These are phyloP conservation scores for Syrphus vitripennis DNA, from an alignment of 2,888 invertebrate species.

Conservation along the genomic window DNA sequence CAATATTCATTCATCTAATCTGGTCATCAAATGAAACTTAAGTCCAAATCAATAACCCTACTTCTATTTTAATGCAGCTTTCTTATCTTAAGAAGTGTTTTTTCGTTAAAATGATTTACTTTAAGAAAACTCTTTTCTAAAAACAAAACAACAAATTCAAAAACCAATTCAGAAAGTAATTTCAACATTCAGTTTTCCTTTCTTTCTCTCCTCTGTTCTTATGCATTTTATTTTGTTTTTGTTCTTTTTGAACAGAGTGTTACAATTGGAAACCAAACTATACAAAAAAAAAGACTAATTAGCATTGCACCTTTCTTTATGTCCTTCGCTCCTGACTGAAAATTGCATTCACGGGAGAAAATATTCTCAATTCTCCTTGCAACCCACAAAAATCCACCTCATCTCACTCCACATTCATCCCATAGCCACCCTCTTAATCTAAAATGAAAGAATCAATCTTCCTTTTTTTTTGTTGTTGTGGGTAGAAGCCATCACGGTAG, in stretches of 20 bases:
- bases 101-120: not conserved
- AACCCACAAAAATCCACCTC: not conserved
- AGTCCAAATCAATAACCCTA: not conserved
- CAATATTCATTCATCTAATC: too few species aligned
- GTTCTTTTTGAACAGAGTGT: not conserved
- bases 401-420: not conserved
- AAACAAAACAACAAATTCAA: not conserved
- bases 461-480: not conserved
- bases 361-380: conserved; percentile 41
- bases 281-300: conserved; percentile 42
- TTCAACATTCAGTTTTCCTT: conserved; percentile 18
- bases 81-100: not conserved
- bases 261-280: conserved; percentile 29
- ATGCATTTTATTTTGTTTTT: not conserved
- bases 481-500: too few species aligned
- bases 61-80: not conserved
- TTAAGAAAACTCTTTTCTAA: not conserved
- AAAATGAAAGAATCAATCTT: not conserved
- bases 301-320: conserved; percentile 60
- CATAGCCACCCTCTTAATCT: conserved; percentile 1
- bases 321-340: not conserved
- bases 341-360: not conserved
- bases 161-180: not conserved
- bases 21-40: too few species aligned
- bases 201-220: too few species aligned